A percentile compares a stretch with the other conserved stretches of the same genome.
Evolutionary conservation across 2,888 invertebrate genomes (phyloP).

Genomic region (Amorpha juglandis): DNA sequence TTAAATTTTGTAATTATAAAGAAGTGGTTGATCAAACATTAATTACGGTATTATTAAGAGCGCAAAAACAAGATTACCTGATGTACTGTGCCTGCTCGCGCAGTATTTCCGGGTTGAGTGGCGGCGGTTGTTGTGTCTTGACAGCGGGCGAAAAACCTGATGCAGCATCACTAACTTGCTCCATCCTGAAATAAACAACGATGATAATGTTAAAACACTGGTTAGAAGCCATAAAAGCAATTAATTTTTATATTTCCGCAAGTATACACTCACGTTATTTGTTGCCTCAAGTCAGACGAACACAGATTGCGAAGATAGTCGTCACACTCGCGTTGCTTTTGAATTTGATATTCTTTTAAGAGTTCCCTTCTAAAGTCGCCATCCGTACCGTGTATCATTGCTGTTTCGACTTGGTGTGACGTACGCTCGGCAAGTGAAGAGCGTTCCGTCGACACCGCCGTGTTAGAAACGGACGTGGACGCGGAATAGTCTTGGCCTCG

Average conservation of each 20-base stretch:
- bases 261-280: slow-evolving; percentile 63
- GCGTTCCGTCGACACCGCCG: slow-evolving; percentile 87
- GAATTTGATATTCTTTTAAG: slow-evolving; percentile 91
- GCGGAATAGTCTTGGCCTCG: slow-evolving; percentile 87
- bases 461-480: slow-evolving; percentile 85
- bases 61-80: slow-evolving; percentile 48
- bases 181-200: slow-evolving; percentile 61
- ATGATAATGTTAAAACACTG: slow-evolving; percentile 13
- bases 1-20: neutral
- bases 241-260: slow-evolving; percentile 26
- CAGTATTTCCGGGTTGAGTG: slow-evolving; percentile 46
- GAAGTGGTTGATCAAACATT: neutral
- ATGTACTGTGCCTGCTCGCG: slow-evolving; percentile 48
- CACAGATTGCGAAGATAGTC: slow-evolving; percentile 76
- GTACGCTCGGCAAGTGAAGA: slow-evolving; percentile 63
- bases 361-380: slow-evolving; percentile 86
- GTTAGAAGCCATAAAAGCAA: slow-evolving; percentile 26
- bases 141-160: slow-evolving; percentile 52
- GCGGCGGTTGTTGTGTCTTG: slow-evolving; percentile 46
- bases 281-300: slow-evolving; percentile 68
- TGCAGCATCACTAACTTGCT: slow-evolving; percentile 55
- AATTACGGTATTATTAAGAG: neutral
- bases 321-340: slow-evolving; percentile 87
- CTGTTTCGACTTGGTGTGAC: slow-evolving; percentile 60
- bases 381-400: slow-evolving; percentile 55